Evolutionary conservation across 2,888 invertebrate species (phyloP).

Genomic region (Trichopria drosophilae): DNA sequence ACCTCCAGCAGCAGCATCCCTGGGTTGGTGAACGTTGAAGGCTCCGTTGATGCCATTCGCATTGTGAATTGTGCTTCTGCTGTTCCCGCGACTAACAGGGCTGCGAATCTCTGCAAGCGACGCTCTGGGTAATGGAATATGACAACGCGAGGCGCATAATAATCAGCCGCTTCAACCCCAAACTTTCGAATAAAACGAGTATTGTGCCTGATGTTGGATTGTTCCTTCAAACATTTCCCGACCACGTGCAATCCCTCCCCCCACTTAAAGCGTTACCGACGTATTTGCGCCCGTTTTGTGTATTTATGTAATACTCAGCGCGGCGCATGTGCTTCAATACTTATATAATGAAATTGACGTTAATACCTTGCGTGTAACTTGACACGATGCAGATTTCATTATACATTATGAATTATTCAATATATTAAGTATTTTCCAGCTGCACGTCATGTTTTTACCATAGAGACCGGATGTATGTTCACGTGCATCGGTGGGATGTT

Average conservation of each 20-base stretch:
- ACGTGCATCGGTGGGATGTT: too few relatives aligned
- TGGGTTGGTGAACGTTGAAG: constrained; percentile 23
- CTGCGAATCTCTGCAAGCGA: constrained; percentile 48
- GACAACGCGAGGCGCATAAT: constrained; percentile 52
- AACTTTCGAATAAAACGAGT: constrained; percentile 51
- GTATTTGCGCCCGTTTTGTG: background rate
- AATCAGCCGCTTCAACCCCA: constrained; percentile 44
- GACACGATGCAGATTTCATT: too few relatives aligned
- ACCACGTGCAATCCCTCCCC: too few relatives aligned
- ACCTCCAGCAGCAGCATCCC: constrained; percentile 46
- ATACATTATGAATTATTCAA: too few relatives aligned
- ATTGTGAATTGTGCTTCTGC: constrained; percentile 49
- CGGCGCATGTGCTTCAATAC: too few relatives aligned
- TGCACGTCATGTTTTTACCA: too few relatives aligned
- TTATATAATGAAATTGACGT: too few relatives aligned
- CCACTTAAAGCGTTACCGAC: background rate
- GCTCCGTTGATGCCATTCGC: constrained; percentile 34
- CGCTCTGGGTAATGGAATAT: constrained; percentile 54
- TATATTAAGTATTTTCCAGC: too few relatives aligned
- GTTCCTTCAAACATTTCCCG: constrained; percentile 9
- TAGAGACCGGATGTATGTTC: too few relatives aligned
- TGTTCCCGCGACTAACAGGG: constrained; percentile 42
- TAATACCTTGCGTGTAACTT: too few relatives aligned
- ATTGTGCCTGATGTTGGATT: constrained; percentile 45
- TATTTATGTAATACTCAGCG: background rate